These are phyloP conservation scores for Sipha flava DNA, from an alignment of 1,140 invertebrate genomes.

Conservation along the genomic window DNA sequence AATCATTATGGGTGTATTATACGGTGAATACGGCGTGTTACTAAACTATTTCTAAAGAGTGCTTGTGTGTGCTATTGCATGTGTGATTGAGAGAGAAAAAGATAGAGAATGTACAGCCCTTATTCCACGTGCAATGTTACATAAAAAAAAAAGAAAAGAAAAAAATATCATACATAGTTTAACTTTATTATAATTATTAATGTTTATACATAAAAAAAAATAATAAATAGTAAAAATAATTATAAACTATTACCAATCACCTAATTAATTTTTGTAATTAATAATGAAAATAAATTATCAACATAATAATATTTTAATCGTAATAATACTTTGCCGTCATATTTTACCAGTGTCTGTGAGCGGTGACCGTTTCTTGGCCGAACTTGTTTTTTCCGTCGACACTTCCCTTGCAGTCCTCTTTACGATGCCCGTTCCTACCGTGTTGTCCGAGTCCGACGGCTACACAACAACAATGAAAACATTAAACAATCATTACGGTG, in stretches of 20 bases:
- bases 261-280: background rate
- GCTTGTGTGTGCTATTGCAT: too few relatives aligned
- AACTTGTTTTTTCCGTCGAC: background rate
- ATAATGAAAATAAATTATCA: constrained; percentile 3
- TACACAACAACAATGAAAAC: background rate
- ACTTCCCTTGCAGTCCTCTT: background rate
- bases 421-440: background rate
- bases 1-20: too few relatives aligned
- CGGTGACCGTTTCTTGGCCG: background rate
- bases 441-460: background rate
- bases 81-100: too few relatives aligned
- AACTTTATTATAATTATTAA: background rate
- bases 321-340: constrained; percentile 34
- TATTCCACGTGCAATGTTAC: background rate
- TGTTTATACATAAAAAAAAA: constrained; percentile 11
- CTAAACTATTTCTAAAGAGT: background rate
- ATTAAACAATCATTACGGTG: too few relatives aligned
- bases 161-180: background rate
- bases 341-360: constrained; percentile 26
- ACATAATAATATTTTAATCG: background rate
- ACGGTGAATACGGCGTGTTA: background rate
- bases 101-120: background rate
- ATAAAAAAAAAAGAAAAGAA: background rate
- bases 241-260: constrained; percentile 1
- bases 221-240: background rate